Conservation (phyloP, 2,113 vertebrate genomes). For the Vulpes ferrilata region DNA sequence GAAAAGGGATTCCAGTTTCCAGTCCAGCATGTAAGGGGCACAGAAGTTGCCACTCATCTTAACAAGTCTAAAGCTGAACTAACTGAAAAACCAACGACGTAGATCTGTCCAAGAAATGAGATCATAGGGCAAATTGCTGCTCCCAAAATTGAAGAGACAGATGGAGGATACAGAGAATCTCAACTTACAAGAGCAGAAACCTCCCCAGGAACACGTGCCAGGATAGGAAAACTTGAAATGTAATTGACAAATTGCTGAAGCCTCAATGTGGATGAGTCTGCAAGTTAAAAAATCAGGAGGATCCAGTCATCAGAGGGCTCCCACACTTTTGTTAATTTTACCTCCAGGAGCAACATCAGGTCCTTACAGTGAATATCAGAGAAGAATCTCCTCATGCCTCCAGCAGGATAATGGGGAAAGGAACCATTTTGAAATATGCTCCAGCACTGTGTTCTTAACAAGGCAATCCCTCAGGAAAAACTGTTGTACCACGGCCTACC, state of each 20-base stretch:
- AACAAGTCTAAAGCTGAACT: not conserved
- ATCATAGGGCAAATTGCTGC: not conserved
- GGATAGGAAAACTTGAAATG: not conserved
- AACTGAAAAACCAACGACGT: not conserved
- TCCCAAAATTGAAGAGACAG: not conserved
- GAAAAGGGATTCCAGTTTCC: not conserved
- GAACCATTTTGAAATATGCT: not conserved
- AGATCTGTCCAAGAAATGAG: not conserved
- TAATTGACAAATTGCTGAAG: not conserved
- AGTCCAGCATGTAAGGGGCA: not conserved
- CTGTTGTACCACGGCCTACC: not conserved
- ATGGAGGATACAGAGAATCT: not conserved
- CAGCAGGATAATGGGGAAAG: not conserved
- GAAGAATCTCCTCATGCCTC: not conserved
- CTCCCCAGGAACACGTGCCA: not conserved
- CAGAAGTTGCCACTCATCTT: not conserved
- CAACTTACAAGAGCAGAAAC: not conserved
- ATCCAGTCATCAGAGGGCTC: not conserved
- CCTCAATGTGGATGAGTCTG: not conserved
- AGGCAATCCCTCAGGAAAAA: not conserved
- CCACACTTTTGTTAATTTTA: not conserved
- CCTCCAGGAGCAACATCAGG: not conserved
- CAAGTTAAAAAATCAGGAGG: not conserved
- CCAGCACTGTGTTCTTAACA: not conserved
- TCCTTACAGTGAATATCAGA: not conserved